Percentiles rank a stretch among this genome's conserved stretches.
Evolutionary conservation across 2,797 vertebrate genomes (phyloP).

Genomic region (Pagetopsis macropterus): DNA sequence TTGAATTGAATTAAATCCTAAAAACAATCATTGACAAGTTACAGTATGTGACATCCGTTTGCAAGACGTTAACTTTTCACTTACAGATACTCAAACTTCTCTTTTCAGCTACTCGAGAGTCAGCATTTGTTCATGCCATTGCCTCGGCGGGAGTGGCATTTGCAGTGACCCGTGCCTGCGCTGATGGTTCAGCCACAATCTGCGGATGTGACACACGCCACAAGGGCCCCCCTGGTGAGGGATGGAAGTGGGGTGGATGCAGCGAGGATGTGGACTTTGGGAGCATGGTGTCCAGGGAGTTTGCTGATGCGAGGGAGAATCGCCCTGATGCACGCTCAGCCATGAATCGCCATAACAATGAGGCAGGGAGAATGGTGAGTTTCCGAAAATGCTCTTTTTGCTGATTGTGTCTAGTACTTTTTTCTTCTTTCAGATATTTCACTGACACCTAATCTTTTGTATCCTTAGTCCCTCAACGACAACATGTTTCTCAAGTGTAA

Average conservation of each 20-base stretch:
- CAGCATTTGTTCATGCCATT: constrained; percentile 96
- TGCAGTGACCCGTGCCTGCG: constrained; percentile 95
- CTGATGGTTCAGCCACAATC: constrained; percentile 92
- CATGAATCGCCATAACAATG: constrained; percentile 99
- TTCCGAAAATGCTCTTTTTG: background rate
- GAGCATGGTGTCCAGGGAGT: constrained; percentile 96
- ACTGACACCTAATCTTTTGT: background rate
- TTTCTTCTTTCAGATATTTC: constrained; percentile 4
- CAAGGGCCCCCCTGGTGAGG: constrained; percentile 92
- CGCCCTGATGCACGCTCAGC: constrained; percentile 95
- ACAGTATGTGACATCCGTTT: background rate
- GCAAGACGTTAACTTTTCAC: background rate
- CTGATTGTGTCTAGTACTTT: background rate
- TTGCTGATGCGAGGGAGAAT: constrained; percentile 96
- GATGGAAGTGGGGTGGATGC: constrained; percentile 99
- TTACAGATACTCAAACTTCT: constrained; percentile 43
- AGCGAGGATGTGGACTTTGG: constrained; percentile 97
- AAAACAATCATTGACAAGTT: constrained; percentile 18
- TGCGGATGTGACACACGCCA: constrained; percentile 95
- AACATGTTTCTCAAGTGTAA: constrained; percentile 99
- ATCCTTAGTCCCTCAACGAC: constrained; percentile 90
- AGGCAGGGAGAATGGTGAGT: constrained; percentile 92
- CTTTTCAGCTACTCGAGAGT: constrained; percentile 92
- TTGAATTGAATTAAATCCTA: background rate
- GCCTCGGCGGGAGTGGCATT: constrained; percentile 96